Conservation (phyloP, 2,113 vertebrate genomes). For the Baryphthengus martii region DNA sequence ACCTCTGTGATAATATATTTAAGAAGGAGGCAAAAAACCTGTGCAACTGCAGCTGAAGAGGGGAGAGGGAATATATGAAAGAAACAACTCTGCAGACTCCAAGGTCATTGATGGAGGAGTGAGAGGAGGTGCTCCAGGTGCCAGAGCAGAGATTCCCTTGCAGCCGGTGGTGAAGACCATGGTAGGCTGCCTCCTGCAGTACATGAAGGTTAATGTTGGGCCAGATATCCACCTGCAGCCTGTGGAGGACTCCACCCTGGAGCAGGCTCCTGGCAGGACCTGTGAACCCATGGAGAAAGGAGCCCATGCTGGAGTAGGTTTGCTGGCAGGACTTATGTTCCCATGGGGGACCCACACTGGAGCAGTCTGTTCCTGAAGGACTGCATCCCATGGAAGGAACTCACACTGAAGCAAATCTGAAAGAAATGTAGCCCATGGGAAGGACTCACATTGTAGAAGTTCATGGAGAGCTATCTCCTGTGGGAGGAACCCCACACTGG, state of each 20-base stretch:
- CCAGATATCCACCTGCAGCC: background rate
- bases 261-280: background rate
- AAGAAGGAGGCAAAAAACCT: background rate
- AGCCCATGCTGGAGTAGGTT: background rate
- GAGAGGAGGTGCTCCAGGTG: background rate
- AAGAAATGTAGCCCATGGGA: background rate
- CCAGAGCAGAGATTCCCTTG: background rate
- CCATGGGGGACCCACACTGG: rapidly evolving
- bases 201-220: background rate
- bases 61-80: background rate
- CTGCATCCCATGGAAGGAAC: background rate
- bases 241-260: too few relatives aligned
- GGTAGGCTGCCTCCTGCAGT: background rate
- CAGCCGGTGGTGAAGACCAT: rapidly evolving
- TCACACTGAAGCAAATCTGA: rapidly evolving
- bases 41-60: background rate
- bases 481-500: too few relatives aligned
- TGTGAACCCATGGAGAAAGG: background rate
- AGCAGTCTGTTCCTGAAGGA: background rate
- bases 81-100: background rate
- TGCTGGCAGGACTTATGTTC: background rate
- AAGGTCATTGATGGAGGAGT: background rate
- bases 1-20: background rate
- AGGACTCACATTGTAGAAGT: background rate
- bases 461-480: background rate